Evolutionary conservation across 1,140 invertebrate species (phyloP).

Genomic region (Caerostris darwini): DNA sequence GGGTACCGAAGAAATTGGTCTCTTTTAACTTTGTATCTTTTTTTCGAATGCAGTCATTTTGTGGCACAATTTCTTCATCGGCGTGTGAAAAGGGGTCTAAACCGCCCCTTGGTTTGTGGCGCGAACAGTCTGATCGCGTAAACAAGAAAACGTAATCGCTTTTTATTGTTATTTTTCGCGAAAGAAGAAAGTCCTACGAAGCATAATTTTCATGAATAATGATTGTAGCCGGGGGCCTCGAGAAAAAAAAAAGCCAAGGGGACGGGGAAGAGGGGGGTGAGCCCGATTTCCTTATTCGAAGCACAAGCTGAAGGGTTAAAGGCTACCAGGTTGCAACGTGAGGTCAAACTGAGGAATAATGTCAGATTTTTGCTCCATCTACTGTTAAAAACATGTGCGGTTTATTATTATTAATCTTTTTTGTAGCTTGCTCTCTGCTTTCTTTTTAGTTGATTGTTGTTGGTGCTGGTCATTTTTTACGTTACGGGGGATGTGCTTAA

Average conservation of each 20-base stretch:
- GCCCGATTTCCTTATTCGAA: slow-evolving; percentile 74
- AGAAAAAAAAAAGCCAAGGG: neutral
- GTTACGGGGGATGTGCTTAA: neutral
- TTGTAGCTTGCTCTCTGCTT: slow-evolving; percentile 39
- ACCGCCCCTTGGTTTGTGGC: slow-evolving; percentile 13
- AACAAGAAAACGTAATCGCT: slow-evolving; percentile 26
- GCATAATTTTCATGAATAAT: slow-evolving; percentile 76
- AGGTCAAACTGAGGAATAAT: slow-evolving; percentile 71
- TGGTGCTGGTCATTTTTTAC: slow-evolving; percentile 31
- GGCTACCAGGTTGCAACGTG: slow-evolving; percentile 73
- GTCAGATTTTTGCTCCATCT: slow-evolving; percentile 70
- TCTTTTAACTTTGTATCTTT: slow-evolving; percentile 19
- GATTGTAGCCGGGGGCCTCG: slow-evolving; percentile 58
- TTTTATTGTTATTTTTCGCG: slow-evolving; percentile 43
- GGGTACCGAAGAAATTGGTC: neutral
- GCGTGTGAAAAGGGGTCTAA: slow-evolving; percentile 45
- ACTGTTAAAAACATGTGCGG: slow-evolving; percentile 60
- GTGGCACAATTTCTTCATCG: slow-evolving; percentile 47
- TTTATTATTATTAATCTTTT: slow-evolving; percentile 68
- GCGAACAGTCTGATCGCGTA: slow-evolving; percentile 2
- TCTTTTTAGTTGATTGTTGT: slow-evolving; percentile 42
- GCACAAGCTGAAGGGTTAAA: slow-evolving; percentile 72
- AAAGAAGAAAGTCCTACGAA: slow-evolving; percentile 64
- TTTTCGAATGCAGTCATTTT: slow-evolving; percentile 8
- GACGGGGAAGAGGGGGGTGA: neutral